Percentiles rank a stretch among this genome's conserved stretches.
Conservation (phyloP, 2,888 invertebrate genomes). For the Tinea trinotella region DNA sequence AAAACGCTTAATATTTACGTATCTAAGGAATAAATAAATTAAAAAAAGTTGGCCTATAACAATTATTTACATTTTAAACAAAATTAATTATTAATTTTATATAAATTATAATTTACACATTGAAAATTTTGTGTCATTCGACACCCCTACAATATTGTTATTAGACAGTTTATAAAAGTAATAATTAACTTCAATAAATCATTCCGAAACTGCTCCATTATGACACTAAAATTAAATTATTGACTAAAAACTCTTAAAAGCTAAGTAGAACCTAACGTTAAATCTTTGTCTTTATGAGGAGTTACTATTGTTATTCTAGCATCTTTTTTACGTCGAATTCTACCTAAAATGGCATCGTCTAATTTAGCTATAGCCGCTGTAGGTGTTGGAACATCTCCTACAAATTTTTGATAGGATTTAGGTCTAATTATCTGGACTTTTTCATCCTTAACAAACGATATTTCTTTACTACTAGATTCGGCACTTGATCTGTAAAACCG, state of each 20-base stretch:
- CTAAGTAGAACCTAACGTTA: constrained; percentile 31
- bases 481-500: constrained; percentile 58
- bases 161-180: no score
- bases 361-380: constrained; percentile 46
- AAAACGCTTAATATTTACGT: constrained; percentile 23
- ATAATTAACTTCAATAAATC: background rate
- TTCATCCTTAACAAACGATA: constrained; percentile 48
- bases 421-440: constrained; percentile 57
- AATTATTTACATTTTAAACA: background rate
- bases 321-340: constrained; percentile 37
- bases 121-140: background rate
- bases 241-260: constrained; percentile 42
- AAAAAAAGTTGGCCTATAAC: constrained; percentile 23
- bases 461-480: constrained; percentile 43
- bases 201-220: constrained; percentile 28
- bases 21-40: constrained; percentile 44
- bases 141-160: background rate
- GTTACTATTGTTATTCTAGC: constrained; percentile 32
- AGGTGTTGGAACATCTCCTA: constrained; percentile 44
- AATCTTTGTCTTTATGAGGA: constrained; percentile 30
- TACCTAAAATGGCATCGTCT: constrained; percentile 55
- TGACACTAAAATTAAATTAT: constrained; percentile 59
- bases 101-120: background rate
- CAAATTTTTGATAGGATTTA: constrained; percentile 39
- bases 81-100: background rate